These are phyloP conservation scores for Ceriagrion tenellum DNA, from an alignment of 2,888 invertebrate species.

Conservation along the genomic window DNA sequence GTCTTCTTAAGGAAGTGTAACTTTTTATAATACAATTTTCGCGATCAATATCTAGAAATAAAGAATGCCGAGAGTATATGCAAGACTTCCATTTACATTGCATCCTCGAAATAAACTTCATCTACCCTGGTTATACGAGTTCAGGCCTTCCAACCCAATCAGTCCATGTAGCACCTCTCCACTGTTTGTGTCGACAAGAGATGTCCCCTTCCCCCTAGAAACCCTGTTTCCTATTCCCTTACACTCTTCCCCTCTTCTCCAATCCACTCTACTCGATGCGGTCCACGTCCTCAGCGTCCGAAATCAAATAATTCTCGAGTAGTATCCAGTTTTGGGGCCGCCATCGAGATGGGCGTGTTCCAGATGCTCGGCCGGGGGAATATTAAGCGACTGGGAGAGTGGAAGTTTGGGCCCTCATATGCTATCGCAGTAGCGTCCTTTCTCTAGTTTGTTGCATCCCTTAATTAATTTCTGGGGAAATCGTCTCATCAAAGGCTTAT, in stretches of 20 bases:
- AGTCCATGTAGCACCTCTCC: not conserved
- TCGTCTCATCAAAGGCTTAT: not conserved
- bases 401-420: not conserved
- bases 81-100: too few relatives aligned
- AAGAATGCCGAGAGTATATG: too few relatives aligned
- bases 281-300: not conserved
- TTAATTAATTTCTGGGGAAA: not conserved
- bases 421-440: not conserved
- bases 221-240: not conserved
- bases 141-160: too few relatives aligned
- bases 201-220: not conserved
- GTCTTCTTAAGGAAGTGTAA: too few relatives aligned
- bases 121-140: too few relatives aligned
- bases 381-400: not conserved
- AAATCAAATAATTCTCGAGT: slow-evolving; percentile 26
- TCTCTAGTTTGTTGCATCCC: not conserved
- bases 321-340: not conserved
- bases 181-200: not conserved
- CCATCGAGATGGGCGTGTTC: not conserved
- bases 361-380: not conserved
- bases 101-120: too few relatives aligned
- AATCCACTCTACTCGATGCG: not conserved
- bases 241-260: not conserved
- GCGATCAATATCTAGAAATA: too few relatives aligned
- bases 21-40: too few relatives aligned